A percentile compares a stretch with the other conserved stretches of the same genome.
These are phyloP conservation scores for Syrista parreyssii DNA, from an alignment of 2,888 invertebrate genomes.

Conservation along the genomic window DNA sequence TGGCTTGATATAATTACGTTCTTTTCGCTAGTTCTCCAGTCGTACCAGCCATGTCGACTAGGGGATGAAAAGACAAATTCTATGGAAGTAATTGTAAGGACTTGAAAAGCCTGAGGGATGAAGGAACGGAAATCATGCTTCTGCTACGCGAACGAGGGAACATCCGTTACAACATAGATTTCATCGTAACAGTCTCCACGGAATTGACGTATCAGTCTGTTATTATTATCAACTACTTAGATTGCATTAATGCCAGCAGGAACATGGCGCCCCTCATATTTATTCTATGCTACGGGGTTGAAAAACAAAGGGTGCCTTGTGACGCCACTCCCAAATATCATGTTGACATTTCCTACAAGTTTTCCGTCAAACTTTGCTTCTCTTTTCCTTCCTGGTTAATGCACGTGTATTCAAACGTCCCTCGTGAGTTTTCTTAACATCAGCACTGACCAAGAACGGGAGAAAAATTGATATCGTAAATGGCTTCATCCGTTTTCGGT, in stretches of 20 bases:
- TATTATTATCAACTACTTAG: not conserved
- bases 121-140: not conserved
- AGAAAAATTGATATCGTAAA: not conserved
- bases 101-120: not conserved
- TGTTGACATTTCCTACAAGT: not conserved
- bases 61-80: not conserved
- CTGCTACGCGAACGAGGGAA: not conserved
- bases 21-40: not conserved
- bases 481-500: not conserved
- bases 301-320: not conserved
- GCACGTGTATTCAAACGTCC: not conserved
- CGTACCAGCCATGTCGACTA: not conserved
- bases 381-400: not conserved
- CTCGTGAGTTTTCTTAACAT: not conserved
- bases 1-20: not conserved
- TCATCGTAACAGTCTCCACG: not conserved
- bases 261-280: not conserved
- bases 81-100: not conserved
- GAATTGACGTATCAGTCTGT: not conserved
- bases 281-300: not conserved
- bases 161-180: not conserved
- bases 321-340: not conserved
- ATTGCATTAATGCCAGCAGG: not conserved
- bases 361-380: not conserved
- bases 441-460: not conserved